phyloP scores from a whole-genome alignment of 2,888 invertebrate genomes.

The Malacosoma neustria region DNA sequence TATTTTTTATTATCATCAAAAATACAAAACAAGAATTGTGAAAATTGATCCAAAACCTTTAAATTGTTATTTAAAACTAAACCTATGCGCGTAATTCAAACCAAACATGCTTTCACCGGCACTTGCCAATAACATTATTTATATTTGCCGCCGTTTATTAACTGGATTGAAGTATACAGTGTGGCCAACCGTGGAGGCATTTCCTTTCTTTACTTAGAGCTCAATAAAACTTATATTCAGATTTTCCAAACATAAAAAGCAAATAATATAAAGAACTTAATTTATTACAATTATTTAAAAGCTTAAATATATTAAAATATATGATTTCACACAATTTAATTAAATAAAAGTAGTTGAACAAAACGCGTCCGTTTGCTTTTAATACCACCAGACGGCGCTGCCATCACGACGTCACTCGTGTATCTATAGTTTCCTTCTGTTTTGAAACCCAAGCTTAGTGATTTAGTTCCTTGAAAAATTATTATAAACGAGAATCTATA shows the following conservation, averaged over 20 bases:
- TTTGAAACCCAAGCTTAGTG: conserved; percentile 75
- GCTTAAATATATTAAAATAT: not conserved
- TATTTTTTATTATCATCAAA: no score
- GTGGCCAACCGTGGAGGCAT: conserved; percentile 27
- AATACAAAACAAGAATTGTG: no score
- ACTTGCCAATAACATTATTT: conserved; percentile 28
- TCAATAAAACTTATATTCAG: not conserved
- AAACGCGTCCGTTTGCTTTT: conserved; percentile 41
- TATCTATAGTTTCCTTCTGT: conserved; percentile 75
- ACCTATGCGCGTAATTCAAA: conserved; percentile 2
- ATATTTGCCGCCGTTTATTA: conserved; percentile 34
- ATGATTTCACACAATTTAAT: conserved; percentile 4
- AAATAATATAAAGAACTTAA: not conserved
- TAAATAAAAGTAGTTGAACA: conserved; percentile 25
- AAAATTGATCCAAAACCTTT: no score
- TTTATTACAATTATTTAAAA: not conserved
- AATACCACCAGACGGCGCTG: conserved; percentile 59
- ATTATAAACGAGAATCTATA: conserved; percentile 40
- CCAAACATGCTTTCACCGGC: conserved; percentile 10
- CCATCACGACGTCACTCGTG: conserved; percentile 67
- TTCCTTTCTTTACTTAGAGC: conserved; percentile 3
- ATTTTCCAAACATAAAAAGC: not conserved
- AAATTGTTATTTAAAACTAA: no score
- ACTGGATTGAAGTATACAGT: conserved; percentile 22
- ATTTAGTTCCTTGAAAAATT: conserved; percentile 59